Conservation (phyloP, 2,888 invertebrate species). For the Lysandra coridon region DNA sequence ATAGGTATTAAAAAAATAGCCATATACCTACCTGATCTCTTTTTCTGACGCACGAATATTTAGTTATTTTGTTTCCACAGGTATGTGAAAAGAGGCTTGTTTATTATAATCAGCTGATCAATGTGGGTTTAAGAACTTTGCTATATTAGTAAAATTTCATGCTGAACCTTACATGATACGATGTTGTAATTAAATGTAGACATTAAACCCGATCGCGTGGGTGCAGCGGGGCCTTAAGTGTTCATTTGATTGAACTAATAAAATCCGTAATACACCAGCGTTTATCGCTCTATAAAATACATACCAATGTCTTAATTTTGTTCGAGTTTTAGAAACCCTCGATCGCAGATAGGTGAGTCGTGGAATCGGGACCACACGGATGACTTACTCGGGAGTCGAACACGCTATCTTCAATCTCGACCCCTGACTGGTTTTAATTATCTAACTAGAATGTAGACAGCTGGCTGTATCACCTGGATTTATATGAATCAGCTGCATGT, state of each 20-base stretch:
- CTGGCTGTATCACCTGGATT: slow-evolving; percentile 28
- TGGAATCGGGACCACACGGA: slow-evolving; percentile 69
- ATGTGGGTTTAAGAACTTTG: no score
- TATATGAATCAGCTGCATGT: slow-evolving; percentile 20
- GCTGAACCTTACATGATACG: neutral
- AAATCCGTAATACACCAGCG: slow-evolving; percentile 17
- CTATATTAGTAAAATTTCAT: no score
- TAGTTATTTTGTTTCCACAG: no score
- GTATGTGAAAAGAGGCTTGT: no score
- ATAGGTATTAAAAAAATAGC: no score
- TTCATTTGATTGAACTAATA: slow-evolving; percentile 29
- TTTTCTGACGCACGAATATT: no score
- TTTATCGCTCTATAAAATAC: slow-evolving; percentile 22
- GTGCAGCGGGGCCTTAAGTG: slow-evolving; percentile 21
- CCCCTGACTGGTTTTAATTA: slow-evolving; percentile 50
- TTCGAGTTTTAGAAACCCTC: slow-evolving; percentile 46
- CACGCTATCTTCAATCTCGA: slow-evolving; percentile 64
- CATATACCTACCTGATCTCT: no score
- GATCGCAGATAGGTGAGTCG: slow-evolving; percentile 60
- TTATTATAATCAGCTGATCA: no score
- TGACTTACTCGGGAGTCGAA: slow-evolving; percentile 64
- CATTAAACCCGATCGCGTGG: slow-evolving; percentile 3
- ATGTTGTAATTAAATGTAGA: slow-evolving; percentile 6
- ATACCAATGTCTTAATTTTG: slow-evolving; percentile 39
- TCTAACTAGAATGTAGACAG: slow-evolving; percentile 44